Conservation (phyloP, 2,113 vertebrate species). For the Geococcyx californianus region DNA sequence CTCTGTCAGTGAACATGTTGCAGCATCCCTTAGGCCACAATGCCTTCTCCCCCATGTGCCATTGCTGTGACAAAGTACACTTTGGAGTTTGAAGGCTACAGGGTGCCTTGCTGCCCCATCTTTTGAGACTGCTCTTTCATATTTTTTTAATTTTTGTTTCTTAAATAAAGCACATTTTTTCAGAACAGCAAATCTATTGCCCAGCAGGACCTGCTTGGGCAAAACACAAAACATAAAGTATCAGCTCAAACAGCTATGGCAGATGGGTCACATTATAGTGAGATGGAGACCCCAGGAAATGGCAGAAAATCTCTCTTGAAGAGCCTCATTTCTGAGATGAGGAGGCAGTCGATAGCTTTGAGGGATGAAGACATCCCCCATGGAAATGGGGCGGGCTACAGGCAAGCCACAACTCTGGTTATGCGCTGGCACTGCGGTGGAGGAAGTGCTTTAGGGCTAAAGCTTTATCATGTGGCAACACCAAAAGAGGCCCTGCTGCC, state of each 20-base stretch:
- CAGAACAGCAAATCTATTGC: neutral
- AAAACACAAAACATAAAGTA: neutral
- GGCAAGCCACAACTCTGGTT: neutral
- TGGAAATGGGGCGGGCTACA: neutral
- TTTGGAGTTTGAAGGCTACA: neutral
- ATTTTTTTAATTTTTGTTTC: neutral
- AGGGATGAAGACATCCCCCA: neutral
- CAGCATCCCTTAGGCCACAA: neutral
- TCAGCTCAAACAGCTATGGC: neutral
- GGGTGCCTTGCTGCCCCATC: neutral
- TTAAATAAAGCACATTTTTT: neutral
- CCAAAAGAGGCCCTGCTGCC: neutral
- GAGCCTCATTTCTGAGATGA: neutral
- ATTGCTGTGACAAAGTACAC: neutral
- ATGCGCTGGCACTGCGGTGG: neutral
- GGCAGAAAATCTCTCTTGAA: neutral
- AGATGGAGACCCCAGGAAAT: neutral
- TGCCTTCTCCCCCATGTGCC: constrained; percentile 13
- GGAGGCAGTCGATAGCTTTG: neutral
- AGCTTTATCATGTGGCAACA: neutral
- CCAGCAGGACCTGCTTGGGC: neutral
- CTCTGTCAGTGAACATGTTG: neutral
- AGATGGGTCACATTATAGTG: neutral
- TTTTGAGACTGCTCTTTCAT: neutral
- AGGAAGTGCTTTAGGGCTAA: neutral